Evolutionary conservation across 92 coral and sea anemone genomes (phyloP), one percentile per base, ranked within the genome.

Genomic region (Parazoanthus atlanticus): DNA sequence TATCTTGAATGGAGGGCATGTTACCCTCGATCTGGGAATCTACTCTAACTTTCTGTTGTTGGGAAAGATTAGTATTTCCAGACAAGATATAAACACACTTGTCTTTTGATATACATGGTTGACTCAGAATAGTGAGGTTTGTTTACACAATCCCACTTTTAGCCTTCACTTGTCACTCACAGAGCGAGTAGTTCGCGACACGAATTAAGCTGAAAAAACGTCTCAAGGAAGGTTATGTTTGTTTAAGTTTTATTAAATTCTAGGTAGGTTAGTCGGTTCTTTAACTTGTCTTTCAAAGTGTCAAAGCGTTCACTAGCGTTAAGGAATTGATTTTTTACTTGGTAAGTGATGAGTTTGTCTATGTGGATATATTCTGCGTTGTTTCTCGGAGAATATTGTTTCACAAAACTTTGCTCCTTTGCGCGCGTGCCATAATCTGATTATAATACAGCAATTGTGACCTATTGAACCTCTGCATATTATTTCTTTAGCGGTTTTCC

Each of bases 381-480:
- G 16, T 17, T 12, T 10, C n/a, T 46, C 19, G 17, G 64, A 31
- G 26, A 84, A 71, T 70, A 78, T 43, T 69, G 87, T 30, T 83
- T 70, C 78, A 38, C 29, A 71, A 67, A 84, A 31, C 66, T 46
- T 26, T 29, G 66, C 41, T 38, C 77, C 41, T 71, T 70, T 28
- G 64, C 78, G 87, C 87, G 87, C 87, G 87, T 84, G 92, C 88
- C 89, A 82, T 89, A 92, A 85, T 92, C 91, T 74, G 89, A 89
- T 91, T 90, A 88, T 85, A 82, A 66, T 70, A 69, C 91, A 72
- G 81, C 93, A 79, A 82, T 91, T 89, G 56, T 83, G 97, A 94
- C 97, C 97, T 94, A 93, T 91, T 93, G 97, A 94, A 93, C 97
- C 64, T 70, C n/a, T 30, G 65, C 41, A 84, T 70, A 70, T 41